phyloP scores from a whole-genome alignment of 2,888 invertebrate genomes.

The Eupithecia subfuscata region DNA sequence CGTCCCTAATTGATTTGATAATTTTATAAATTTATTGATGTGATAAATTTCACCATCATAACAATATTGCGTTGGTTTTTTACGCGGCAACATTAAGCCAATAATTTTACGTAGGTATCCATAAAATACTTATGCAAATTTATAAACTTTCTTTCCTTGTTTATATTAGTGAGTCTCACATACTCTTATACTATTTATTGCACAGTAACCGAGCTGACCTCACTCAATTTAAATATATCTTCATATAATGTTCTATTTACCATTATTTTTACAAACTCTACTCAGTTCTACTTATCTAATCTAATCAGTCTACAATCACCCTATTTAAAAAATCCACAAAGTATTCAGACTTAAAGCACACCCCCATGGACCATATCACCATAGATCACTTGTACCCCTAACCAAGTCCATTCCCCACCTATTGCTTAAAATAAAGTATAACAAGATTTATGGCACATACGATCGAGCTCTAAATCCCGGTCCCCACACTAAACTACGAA shows the following conservation, averaged over 20 bases:
- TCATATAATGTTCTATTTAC: neutral
- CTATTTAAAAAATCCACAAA: neutral
- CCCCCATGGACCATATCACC: neutral
- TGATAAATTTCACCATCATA: neutral
- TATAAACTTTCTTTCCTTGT: neutral
- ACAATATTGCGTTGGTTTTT: neutral
- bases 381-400: neutral
- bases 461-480: too few species aligned
- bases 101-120: neutral
- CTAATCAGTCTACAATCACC: neutral
- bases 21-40: neutral
- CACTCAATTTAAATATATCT: neutral
- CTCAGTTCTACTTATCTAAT: neutral
- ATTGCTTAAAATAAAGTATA: too few species aligned
- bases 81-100: neutral
- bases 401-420: too few species aligned
- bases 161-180: neutral
- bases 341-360: neutral
- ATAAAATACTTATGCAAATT: neutral
- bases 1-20: neutral
- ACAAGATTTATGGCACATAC: neutral
- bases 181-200: neutral
- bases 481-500: too few species aligned
- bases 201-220: neutral
- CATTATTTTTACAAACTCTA: neutral